Conservation (phyloP, 2,113 vertebrate genomes). For the Lamprologus sp. region DNA sequence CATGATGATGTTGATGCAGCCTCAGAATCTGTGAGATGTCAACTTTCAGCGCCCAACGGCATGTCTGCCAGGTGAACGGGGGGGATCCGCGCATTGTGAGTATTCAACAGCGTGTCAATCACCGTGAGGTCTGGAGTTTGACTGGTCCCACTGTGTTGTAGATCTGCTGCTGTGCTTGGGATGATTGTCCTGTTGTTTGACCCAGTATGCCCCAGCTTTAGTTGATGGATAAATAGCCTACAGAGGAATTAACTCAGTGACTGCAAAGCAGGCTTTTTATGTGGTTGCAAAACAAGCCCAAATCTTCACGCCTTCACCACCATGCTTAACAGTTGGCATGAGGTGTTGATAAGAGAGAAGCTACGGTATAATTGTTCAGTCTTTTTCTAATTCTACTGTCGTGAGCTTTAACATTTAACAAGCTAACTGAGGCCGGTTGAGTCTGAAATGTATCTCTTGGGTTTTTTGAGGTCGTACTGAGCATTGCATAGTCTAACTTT, state of each 20-base stretch:
- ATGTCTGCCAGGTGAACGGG: neutral
- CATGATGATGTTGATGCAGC: neutral
- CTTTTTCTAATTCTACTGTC: neutral
- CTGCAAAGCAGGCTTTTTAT: neutral
- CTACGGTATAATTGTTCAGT: neutral
- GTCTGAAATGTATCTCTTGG: neutral
- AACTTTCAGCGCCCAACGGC: neutral
- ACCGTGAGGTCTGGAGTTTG: neutral
- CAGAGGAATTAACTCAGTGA: neutral
- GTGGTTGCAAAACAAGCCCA: neutral
- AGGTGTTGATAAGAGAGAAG: neutral
- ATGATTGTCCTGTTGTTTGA: neutral
- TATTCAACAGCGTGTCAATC: neutral
- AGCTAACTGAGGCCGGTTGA: neutral
- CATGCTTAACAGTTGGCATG: neutral
- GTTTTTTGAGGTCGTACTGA: neutral
- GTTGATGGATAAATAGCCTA: neutral
- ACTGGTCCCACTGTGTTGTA: neutral
- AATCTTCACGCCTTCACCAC: neutral
- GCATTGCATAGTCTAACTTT: neutral
- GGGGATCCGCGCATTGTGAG: neutral
- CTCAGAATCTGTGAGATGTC: neutral
- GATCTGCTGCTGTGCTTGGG: neutral
- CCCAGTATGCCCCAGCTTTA: neutral
- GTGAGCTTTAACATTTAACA: neutral